Evolutionary conservation across 2,888 invertebrate species (phyloP), one percentile per base, ranked within the genome.

Genomic region (Taphrorychus bicolor): DNA sequence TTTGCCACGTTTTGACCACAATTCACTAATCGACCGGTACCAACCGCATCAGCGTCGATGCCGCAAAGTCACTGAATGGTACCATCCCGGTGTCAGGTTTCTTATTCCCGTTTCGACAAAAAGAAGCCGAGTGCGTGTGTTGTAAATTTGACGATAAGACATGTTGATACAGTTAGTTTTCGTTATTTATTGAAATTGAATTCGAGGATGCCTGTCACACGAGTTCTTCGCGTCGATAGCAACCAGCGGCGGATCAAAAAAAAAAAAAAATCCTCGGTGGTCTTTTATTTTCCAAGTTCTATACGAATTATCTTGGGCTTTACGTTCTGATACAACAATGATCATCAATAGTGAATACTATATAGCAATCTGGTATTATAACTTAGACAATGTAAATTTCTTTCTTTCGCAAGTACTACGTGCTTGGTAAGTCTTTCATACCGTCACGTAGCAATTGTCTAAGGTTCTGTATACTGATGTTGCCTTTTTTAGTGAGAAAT

Each of bases 81-180:
- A 42, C 48, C 66, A 65, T 40, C 48, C 23, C 41, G 58, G 45
- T 52, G 58, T 53, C 45, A 16, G 5, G 16, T 45, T 45, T 45
- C 52, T 51, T 57, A 56, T 66, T 66, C 66, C 66, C 48, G 60
- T 66, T 66, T 60, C 45, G 5, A 45, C 0, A 22, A 65, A 53
- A 59, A 65, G 23, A 22, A 54, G 19, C 24, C 21, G 32, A 24
- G 67, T 62, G 61, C 67, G 62, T 62, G 67, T 62, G 45, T 61
- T 58, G 61, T 62, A 62, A 67, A 62, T 67, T 67, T 62, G 32
- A 58, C 61, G 67, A 62, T 67, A 67, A 62, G 18, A 2, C 17
- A n/a, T 45, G 16, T 11, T 5, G 19, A 54, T 66, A 66, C 66
- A 59, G 66, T 66, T 66, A 66, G 16, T 48, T 45, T 45, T 45